Evolutionary conservation across 2,888 invertebrate species (phyloP), one percentile per base, ranked within the genome.

Genomic region (Vesta saturnalis): DNA sequence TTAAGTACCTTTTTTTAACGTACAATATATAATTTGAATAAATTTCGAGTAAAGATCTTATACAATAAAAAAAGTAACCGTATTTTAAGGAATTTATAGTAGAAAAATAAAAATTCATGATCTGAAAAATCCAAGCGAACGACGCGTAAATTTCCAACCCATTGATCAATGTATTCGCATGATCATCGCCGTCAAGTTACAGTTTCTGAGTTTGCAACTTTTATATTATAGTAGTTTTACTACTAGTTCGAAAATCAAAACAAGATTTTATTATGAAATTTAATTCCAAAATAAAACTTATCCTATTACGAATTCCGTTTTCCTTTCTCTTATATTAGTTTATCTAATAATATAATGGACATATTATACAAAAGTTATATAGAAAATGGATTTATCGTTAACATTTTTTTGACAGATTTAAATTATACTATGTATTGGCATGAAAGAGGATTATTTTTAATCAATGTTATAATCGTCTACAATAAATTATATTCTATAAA

Each of bases 51-150:
- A 43, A 49, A 60, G 18, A 22, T 30, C 57, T 47, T 15, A 39
- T 22, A 19, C 62, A 67, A 67, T 67, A 57, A 67, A 67, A 54
- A 23, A 39, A 67, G 54, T 54, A 43, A 49, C 55, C 46, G 60
- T 60, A 64, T 60, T 64, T 57, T 69, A 47, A 54, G 21, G 57
- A 69, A 69, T 61, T 69, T 69, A 64, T 61, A 64, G 60, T 57
- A 39, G 64, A 64, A 69, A 68, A 68, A 68, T 68, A 68, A 68
- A 68, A 69, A 61, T 69, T 69, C 69, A 69, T 69, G 69, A 57
- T 54, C 57, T 65, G 69, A 69, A 61, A 69, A 65, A 69, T 64
- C 64, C 55, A 64, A 60, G 18, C 61, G 61, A 64, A 69, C 69
- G 69, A 65, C 56, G 60, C 69, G 69, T 65, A 61, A 69, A 69